Base-by-base conservation (phyloP, 2,888 invertebrate species). In the Augochlorella aurata region DNA sequence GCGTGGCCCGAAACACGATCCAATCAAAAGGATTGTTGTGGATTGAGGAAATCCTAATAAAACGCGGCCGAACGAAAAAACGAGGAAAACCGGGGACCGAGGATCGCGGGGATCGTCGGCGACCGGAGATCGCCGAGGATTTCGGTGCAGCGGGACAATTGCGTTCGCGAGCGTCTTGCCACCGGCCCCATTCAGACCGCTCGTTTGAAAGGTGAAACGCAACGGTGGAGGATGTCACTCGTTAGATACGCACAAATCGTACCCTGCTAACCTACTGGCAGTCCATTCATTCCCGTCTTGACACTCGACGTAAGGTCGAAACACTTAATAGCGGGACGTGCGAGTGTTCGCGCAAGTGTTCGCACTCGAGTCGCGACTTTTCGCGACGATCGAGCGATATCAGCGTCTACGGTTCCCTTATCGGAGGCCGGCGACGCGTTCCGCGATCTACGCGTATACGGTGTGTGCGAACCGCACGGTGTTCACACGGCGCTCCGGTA, bases 181-280 rank as follows among this genome's bases (percentile, higher is more conserved):
- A 29, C 29, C n/a, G 58, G 52, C 68, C 71, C 45, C 29, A 73
- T 66, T 50, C 45, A 45, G 61, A 78, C 66, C 24, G 74, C 44
- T 74, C 65, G 45, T 73, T 66, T 65, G 66, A 77, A 76, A 85
- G 85, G 85, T 85, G 80, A 82, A 87, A 84, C 77, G 67, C 74
- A 38, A 73, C 71, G 77, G 75, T 84, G 74, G 85, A 89, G 87
- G 88, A 89, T 86, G 83, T 82, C 70, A 79, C 84, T 89, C 75
- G 86, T 89, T 88, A 89, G 83, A 74, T 81, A 75, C 79, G 88
- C 84, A 83, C 87, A 89, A 88, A 86, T 86, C 88, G 83, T 83
- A 89, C 79, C 82, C 81, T 83, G 86, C 85, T 87, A 86, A 87
- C 85, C 87, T 63, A 82, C 74, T 83, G 81, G 29, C 74, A 79